A percentile compares a stretch with the other conserved stretches of the same genome.
phyloP scores from a whole-genome alignment of 2,888 invertebrate genomes.

The Pediacus dermestoides region DNA sequence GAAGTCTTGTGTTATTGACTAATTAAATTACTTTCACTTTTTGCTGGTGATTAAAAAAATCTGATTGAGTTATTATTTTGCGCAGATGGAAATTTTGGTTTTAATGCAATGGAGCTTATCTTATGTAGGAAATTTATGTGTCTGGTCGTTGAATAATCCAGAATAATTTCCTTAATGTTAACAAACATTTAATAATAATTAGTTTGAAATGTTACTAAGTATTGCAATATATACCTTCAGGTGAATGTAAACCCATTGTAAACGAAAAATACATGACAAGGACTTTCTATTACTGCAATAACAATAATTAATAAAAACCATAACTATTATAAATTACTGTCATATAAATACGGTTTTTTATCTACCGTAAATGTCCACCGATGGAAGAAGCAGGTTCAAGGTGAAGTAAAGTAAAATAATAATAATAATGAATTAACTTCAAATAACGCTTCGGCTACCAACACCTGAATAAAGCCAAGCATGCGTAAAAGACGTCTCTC shows the following conservation, averaged over 20 bases:
- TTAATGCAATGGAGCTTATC: too few relatives aligned
- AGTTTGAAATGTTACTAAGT: slow-evolving; percentile 20
- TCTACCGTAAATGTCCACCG: slow-evolving; percentile 21
- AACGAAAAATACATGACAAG: slow-evolving; percentile 25
- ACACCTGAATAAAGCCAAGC: slow-evolving; percentile 29
- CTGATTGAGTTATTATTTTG: too few relatives aligned
- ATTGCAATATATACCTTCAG: slow-evolving; percentile 19
- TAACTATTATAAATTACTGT: slow-evolving; percentile 21
- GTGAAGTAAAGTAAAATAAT: slow-evolving; percentile 28
- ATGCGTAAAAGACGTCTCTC: slow-evolving; percentile 21
- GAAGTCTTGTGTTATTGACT: too few relatives aligned
- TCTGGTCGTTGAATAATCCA: too few relatives aligned
- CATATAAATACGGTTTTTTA: slow-evolving; percentile 17
- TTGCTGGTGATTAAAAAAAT: too few relatives aligned
- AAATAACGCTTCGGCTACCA: slow-evolving; percentile 25
- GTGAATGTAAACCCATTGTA: slow-evolving; percentile 22
- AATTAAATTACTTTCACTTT: too few relatives aligned
- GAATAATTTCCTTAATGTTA: slow-evolving; percentile 10
- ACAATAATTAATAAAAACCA: slow-evolving; percentile 19
- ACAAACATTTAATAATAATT: slow-evolving; percentile 19
- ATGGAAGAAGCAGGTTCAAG: slow-evolving; percentile 29
- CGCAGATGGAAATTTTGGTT: too few relatives aligned
- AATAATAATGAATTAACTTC: slow-evolving; percentile 26
- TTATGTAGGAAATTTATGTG: too few relatives aligned
- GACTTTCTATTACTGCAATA: slow-evolving; percentile 25